A percentile compares a stretch with the other conserved stretches of the same genome.
These are phyloP conservation scores for Triplophysa tibetana DNA, from an alignment of 2,113 vertebrate species.

Conservation along the genomic window DNA sequence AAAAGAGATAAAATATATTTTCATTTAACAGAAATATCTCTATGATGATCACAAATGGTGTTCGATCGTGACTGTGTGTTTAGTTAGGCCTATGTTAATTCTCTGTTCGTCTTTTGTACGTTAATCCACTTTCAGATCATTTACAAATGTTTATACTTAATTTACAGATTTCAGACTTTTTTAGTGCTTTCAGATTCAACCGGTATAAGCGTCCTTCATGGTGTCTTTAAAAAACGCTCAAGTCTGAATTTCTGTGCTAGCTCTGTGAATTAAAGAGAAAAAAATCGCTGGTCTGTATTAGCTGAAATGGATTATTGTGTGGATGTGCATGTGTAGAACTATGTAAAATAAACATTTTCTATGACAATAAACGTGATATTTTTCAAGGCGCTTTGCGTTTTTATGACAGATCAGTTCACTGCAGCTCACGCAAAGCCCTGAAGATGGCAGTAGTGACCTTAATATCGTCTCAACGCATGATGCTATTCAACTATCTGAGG, in stretches of 20 bases:
- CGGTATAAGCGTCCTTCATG: constrained; percentile 82
- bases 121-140: constrained; percentile 90
- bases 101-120: constrained; percentile 84
- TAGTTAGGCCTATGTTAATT: constrained; percentile 53
- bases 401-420: not conserved
- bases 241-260: constrained; percentile 79
- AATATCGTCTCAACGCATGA: not conserved
- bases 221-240: constrained; percentile 86
- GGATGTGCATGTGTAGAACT: constrained; percentile 88
- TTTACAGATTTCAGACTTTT: constrained; percentile 88
- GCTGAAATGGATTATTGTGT: constrained; percentile 84
- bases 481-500: not conserved
- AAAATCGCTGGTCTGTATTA: constrained; percentile 75
- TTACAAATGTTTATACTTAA: constrained; percentile 95
- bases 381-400: constrained; percentile 69
- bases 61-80: constrained; percentile 60
- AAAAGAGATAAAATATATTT: constrained; percentile 33
- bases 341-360: constrained; percentile 74
- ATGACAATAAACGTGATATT: constrained; percentile 95
- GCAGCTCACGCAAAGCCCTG: constrained; percentile 41
- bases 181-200: constrained; percentile 79
- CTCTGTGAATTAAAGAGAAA: constrained; percentile 74
- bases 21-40: constrained; percentile 31
- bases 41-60: constrained; percentile 52
- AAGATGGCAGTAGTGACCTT: constrained; percentile 66